Percentiles rank a stretch among this genome's conserved stretches.
Conservation (phyloP, 2,113 vertebrate genomes). For the Tragulus kanchil region DNA sequence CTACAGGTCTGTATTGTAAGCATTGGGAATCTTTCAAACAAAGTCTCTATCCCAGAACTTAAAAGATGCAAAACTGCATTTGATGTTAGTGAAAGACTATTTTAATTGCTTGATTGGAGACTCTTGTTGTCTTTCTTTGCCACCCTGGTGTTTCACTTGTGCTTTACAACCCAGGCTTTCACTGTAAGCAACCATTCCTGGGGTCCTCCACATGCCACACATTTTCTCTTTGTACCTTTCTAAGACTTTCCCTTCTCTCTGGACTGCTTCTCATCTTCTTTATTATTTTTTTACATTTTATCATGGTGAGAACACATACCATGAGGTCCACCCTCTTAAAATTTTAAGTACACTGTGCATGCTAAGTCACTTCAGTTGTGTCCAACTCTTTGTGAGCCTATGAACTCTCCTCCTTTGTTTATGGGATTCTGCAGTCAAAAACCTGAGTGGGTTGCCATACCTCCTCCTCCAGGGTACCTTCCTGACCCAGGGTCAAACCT, state of each 20-base stretch:
- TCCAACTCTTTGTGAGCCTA: no score
- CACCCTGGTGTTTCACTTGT: accelerated
- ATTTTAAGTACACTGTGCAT: background rate
- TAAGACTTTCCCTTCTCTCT: background rate
- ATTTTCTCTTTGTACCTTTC: background rate
- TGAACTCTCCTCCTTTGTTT: no score
- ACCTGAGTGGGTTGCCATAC: no score
- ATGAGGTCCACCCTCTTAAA: background rate
- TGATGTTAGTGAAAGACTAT: background rate
- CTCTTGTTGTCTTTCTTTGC: background rate
- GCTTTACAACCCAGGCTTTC: background rate
- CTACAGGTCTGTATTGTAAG: background rate
- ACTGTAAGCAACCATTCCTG: background rate
- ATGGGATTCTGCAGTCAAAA: no score
- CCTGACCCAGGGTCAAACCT: no score
- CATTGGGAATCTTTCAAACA: background rate
- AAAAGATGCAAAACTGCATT: background rate
- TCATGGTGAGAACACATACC: background rate
- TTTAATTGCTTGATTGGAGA: background rate
- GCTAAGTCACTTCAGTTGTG: no score
- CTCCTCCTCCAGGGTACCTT: no score
- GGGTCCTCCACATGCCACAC: accelerated
- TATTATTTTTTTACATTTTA: background rate
- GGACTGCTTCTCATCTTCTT: background rate
- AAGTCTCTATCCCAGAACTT: background rate